A percentile compares a stretch with the other conserved stretches of the same genome.
Conservation (phyloP, 2,797 vertebrate species). For the Pachyuromys duprasi region DNA sequence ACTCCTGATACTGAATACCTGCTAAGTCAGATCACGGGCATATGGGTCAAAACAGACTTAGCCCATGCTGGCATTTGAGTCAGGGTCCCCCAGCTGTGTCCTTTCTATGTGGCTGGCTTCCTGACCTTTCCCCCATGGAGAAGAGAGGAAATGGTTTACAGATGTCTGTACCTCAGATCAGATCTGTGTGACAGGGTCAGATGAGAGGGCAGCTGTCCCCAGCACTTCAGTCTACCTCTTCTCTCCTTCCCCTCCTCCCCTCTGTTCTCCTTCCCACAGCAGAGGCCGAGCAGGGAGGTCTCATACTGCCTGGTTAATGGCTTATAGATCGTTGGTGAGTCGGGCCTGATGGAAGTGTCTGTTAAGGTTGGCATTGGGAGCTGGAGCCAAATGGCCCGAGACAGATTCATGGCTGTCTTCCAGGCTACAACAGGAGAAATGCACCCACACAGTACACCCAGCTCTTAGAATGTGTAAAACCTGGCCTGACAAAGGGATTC, state of each 20-base stretch:
- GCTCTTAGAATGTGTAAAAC: fast-evolving
- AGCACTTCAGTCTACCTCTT: too few species aligned
- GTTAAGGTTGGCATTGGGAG: constrained; percentile 65
- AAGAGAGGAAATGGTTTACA: background rate
- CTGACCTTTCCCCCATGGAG: background rate
- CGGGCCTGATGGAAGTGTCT: constrained; percentile 69
- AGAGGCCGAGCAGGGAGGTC: background rate
- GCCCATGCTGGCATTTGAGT: background rate
- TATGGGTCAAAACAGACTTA: background rate
- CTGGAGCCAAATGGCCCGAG: constrained; percentile 67
- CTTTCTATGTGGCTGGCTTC: background rate
- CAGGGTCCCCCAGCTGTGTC: background rate
- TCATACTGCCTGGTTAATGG: constrained; percentile 69
- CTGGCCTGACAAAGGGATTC: background rate
- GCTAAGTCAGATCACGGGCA: background rate
- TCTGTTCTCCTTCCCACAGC: background rate
- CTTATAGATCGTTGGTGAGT: constrained; percentile 61
- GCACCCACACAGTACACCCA: background rate
- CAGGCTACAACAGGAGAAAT: background rate
- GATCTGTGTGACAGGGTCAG: background rate
- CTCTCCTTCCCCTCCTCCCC: background rate
- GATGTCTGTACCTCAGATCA: fast-evolving
- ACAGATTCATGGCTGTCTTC: constrained; percentile 71
- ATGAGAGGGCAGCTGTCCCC: too few species aligned
- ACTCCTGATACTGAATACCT: background rate